Conservation (phyloP, 2,888 invertebrate genomes). For the Acrobasis repandana region DNA sequence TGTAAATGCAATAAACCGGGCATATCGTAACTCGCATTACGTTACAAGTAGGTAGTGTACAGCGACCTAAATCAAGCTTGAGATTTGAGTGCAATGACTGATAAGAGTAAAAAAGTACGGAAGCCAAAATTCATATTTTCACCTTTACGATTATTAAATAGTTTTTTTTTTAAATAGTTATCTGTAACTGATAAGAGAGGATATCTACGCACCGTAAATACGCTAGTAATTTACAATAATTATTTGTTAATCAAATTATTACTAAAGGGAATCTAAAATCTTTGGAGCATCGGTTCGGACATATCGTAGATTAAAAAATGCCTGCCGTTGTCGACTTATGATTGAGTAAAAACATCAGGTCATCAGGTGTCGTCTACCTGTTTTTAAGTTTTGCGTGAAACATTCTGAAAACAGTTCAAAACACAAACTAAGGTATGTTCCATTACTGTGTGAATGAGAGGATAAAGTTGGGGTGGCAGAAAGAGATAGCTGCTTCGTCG, state of each 20-base stretch:
- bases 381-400: constrained; percentile 44
- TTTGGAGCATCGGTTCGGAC: too few species aligned
- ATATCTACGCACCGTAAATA: not conserved
- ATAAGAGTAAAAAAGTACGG: constrained; percentile 46
- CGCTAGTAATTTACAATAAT: not conserved
- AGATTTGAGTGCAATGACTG: constrained; percentile 64
- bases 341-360: not conserved
- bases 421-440: constrained; percentile 13
- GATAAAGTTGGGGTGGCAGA: constrained; percentile 62
- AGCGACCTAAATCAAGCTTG: constrained; percentile 31
- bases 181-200: not conserved
- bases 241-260: too few species aligned
- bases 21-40: constrained; percentile 22
- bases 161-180: too few species aligned
- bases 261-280: too few species aligned
- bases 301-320: not conserved
- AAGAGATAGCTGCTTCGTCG: constrained; percentile 53
- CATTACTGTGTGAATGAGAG: constrained; percentile 54
- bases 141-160: not conserved
- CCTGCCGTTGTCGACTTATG: not conserved
- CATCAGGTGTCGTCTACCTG: not conserved
- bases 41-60: constrained; percentile 8
- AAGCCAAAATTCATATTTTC: constrained; percentile 8
- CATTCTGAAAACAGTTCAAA: constrained; percentile 3
- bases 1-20: constrained; percentile 8